Conservation (phyloP, 1,140 invertebrate genomes). For the Pollicipes pollicipes region DNA sequence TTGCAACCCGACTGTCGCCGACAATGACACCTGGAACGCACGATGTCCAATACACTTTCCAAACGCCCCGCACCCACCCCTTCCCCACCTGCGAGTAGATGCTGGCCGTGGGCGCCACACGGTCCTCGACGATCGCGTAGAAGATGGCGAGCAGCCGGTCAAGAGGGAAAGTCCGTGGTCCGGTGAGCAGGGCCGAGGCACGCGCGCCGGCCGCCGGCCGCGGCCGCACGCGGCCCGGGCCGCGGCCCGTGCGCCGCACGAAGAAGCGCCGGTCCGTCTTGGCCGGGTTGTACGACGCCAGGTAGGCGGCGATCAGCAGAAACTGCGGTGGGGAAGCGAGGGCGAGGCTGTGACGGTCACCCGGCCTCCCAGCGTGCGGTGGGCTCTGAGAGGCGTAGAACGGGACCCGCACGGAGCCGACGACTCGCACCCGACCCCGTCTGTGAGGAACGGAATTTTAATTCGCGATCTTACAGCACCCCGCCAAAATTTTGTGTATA, state of each 20-base stretch:
- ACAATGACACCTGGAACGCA: neutral
- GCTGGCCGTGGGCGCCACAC: constrained; percentile 62
- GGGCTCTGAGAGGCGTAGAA: too few relatives aligned
- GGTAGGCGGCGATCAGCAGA: constrained; percentile 66
- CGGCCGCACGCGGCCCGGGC: constrained; percentile 6
- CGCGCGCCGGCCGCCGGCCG: neutral
- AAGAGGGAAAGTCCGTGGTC: constrained; percentile 61
- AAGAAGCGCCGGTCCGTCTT: constrained; percentile 68
- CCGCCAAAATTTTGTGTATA: too few relatives aligned
- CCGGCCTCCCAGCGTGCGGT: too few relatives aligned
- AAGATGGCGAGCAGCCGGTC: constrained; percentile 77
- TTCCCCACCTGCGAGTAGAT: constrained; percentile 55
- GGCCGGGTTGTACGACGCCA: constrained; percentile 75
- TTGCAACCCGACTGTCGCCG: neutral
- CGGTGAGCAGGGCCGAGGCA: constrained; percentile 32
- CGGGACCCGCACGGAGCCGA: too few relatives aligned
- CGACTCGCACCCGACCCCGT: too few relatives aligned
- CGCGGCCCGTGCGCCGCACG: constrained; percentile 42
- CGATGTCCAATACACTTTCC: neutral
- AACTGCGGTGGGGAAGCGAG: too few relatives aligned
- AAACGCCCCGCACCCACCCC: neutral
- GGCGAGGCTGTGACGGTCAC: too few relatives aligned
- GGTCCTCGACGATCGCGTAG: constrained; percentile 69
- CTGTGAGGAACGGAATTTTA: too few relatives aligned
- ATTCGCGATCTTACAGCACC: too few relatives aligned